Conservation (phyloP, 2,113 vertebrate genomes). For the cat (Felis catus) region DNA sequence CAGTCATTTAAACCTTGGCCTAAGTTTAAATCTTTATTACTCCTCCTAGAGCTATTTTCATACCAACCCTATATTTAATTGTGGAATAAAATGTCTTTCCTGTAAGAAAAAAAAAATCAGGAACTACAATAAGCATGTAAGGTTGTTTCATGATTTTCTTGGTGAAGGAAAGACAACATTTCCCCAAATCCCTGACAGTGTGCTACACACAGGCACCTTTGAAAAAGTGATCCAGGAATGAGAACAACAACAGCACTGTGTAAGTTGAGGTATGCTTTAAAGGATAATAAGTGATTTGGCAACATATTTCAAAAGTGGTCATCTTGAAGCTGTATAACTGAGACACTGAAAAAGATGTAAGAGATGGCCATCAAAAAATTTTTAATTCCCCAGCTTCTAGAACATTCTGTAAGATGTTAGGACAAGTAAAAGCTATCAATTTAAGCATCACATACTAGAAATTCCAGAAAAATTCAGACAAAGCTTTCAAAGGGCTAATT, state of each 20-base stretch:
- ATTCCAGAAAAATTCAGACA: background rate
- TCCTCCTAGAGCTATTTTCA: background rate
- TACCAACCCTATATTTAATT: background rate
- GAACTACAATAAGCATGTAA: background rate
- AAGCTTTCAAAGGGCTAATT: background rate
- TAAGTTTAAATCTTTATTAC: constrained; percentile 10
- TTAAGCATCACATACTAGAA: background rate
- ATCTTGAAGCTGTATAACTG: background rate
- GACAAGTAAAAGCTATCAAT: background rate
- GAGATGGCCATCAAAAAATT: background rate
- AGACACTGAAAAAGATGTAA: background rate
- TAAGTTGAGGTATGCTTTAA: background rate
- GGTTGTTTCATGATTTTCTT: background rate
- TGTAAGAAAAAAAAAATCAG: background rate
- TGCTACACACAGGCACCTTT: background rate
- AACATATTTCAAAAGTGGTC: background rate
- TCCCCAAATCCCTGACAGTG: background rate
- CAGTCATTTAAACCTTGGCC: background rate
- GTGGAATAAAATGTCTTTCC: background rate
- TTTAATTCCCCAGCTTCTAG: background rate
- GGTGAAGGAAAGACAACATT: background rate
- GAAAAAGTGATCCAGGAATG: background rate
- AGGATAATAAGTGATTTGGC: background rate
- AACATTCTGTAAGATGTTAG: background rate
- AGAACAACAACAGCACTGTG: background rate